phyloP scores from a whole-genome alignment of 2,797 vertebrate genomes.

The Dallia pectoralis region DNA sequence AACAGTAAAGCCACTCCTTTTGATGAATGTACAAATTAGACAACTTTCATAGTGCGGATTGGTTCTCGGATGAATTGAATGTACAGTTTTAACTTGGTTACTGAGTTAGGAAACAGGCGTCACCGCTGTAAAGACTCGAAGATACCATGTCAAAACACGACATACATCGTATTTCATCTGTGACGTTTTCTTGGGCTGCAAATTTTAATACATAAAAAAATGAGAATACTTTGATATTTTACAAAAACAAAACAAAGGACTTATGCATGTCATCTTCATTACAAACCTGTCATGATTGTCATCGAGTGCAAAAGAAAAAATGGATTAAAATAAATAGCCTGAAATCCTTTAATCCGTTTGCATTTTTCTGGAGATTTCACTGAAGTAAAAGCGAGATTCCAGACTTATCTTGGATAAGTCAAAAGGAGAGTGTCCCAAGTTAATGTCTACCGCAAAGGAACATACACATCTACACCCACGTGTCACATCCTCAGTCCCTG shows the following conservation, averaged over 20 bases:
- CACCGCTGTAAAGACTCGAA: constrained; percentile 81
- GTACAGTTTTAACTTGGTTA: constrained; percentile 57
- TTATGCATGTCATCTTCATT: constrained; percentile 73
- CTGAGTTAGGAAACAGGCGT: constrained; percentile 59
- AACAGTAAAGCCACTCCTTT: constrained; percentile 31
- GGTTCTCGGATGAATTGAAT: constrained; percentile 39
- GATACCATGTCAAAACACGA: constrained; percentile 75
- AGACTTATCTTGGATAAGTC: constrained; percentile 59
- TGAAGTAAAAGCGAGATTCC: constrained; percentile 22
- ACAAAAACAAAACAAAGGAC: constrained; percentile 78
- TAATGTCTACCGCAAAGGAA: constrained; percentile 79
- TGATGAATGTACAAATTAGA: constrained; percentile 40
- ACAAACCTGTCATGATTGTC: constrained; percentile 89
- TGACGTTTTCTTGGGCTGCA: constrained; percentile 84
- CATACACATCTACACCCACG: constrained; percentile 83
- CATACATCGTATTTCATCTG: constrained; percentile 85
- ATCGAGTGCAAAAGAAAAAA: constrained; percentile 74
- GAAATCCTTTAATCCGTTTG: constrained; percentile 1
- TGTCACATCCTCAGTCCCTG: constrained; percentile 79
- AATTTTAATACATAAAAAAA: constrained; percentile 90
- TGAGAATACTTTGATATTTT: constrained; percentile 83
- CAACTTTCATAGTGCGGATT: constrained; percentile 29
- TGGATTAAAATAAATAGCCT: constrained; percentile 17
- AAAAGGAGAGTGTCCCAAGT: constrained; percentile 81
- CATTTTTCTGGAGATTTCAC: constrained; percentile 23